Base-by-base conservation (phyloP, 2,113 vertebrate genomes). In the Castor canadensis region DNA sequence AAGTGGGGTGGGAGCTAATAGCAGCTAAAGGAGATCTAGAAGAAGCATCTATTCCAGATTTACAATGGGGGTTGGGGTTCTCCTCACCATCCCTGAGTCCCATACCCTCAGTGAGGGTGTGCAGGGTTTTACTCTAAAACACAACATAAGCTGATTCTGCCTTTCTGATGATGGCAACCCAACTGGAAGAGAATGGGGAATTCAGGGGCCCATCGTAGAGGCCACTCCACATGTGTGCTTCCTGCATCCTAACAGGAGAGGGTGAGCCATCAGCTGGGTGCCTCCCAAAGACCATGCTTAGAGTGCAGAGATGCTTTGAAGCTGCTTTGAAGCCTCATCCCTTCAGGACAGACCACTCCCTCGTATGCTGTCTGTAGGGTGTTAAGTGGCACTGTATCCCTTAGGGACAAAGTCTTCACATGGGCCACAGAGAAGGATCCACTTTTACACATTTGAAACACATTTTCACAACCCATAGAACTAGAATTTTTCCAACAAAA, bases 401-500 rank as follows among this genome's bases (percentile, higher is more conserved):
- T 87, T 49, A 84, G 32, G 40, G 28, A 52, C 5, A 40, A 87
- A 49, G 16, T 85, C 47, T 77, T 15, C 35, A 35, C 7, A 8
- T 47, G 56, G 35, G 22, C n/a, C 77, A 58, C 35, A 67, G 67
- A 73, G 43, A 81, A 32, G 86, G 32, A 40, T 20, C 19, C 32
- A 32, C 11, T 77, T 87, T 60, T 13, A 60, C 19, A 76, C 20
- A 10, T 52, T 76, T 87, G 71, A 81, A 92, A 66, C 73, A 77
- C 72, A 67, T 43, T 73, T 11, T 86, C 30, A 38, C 12, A 67
- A 19, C 26, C 13, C 47, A 35, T 20, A 93, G 24, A 91, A 71
- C 9, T 89, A 84, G 26, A 2, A 89, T 43, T 88, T 77, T 88
- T 69, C 62, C 52, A 83, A 47, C 7, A 45, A 86, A 86, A 72